phyloP scores from a whole-genome alignment of 2,113 vertebrate species.

The Halcyon malimbica region DNA sequence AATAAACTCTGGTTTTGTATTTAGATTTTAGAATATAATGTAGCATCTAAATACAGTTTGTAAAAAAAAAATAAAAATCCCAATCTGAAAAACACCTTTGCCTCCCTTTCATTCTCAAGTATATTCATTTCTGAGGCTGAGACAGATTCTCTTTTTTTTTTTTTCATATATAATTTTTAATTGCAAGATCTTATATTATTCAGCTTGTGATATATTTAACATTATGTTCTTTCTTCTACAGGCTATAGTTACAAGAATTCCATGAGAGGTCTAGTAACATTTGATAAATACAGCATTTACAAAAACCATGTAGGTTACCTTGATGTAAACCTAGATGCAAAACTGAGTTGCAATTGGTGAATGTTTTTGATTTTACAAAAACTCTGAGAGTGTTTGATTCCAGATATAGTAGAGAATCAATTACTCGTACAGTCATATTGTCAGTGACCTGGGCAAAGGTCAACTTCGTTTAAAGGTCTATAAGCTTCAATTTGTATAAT shows the following conservation, averaged over 20 bases:
- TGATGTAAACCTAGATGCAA: not conserved
- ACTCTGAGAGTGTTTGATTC: not conserved
- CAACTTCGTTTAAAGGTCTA: not conserved
- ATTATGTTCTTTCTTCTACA: not conserved
- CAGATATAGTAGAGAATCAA: not conserved
- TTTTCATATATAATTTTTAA: not conserved
- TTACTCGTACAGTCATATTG: not conserved
- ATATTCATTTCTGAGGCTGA: not conserved
- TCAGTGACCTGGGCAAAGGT: not conserved
- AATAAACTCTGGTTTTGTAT: accelerated
- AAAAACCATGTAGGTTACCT: not conserved
- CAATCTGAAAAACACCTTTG: accelerated
- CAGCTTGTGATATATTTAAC: not conserved
- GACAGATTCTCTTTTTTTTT: not conserved
- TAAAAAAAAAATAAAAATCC: accelerated
- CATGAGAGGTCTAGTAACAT: not conserved
- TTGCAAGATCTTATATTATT: not conserved
- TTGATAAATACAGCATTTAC: not conserved
- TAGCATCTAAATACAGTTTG: not conserved
- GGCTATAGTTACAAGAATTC: not conserved
- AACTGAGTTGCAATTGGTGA: not conserved
- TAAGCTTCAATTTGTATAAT: not conserved
- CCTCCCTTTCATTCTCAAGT: not conserved
- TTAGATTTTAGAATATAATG: not conserved
- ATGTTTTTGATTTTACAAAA: not conserved